Evolutionary conservation across 2,113 vertebrate species (phyloP), one percentile per base, ranked within the genome.

Genomic region (Oenanthe oenanthe): DNA sequence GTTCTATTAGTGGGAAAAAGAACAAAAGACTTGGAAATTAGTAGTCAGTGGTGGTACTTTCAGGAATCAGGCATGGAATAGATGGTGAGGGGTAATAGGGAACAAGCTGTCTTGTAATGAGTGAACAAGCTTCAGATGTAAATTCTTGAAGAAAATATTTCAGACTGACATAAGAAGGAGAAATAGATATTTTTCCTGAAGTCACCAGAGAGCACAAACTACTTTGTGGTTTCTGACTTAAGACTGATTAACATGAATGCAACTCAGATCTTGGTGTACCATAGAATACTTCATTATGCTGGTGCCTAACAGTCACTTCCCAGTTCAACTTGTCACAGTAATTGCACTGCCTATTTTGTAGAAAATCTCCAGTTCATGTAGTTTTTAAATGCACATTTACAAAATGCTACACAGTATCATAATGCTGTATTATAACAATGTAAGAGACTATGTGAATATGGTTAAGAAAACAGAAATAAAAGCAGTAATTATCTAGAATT

Each of bases 381-480:
- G 60, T 91, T 71, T 88, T 65, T 79, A 93, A 94, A 87, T 79
- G 80, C 75, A 79, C 47, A 71, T 88, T 95, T 93, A 45, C 47
- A 86, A 70, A 94, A 92, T 93, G 38, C 90, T 93, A 62, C 75
- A 70, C 65, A 63, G 25, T 12, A 7, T 61, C 83, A 87, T 96
- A 91, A 94, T 71, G 29, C 38, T 56, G 4, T 42, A 21, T 66
- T 94, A 36, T 62, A 93, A 82, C 85, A 96, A 43, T 88, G 93
- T 88, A 71, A 82, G 63, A 51, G 74, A 61, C 66, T 68, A 13
- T 36, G 12, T 63, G 76, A 85, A 93, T 91, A 77, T 45, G 63
- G 87, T 91, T 90, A 83, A 96, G 79, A 85, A 97, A 94, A 54
- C 36, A 87, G 75, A 93, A 97, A 89, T 94, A 93, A 96, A 95